Conservation (phyloP, 2,113 vertebrate genomes). For the Panthera tigris region DNA sequence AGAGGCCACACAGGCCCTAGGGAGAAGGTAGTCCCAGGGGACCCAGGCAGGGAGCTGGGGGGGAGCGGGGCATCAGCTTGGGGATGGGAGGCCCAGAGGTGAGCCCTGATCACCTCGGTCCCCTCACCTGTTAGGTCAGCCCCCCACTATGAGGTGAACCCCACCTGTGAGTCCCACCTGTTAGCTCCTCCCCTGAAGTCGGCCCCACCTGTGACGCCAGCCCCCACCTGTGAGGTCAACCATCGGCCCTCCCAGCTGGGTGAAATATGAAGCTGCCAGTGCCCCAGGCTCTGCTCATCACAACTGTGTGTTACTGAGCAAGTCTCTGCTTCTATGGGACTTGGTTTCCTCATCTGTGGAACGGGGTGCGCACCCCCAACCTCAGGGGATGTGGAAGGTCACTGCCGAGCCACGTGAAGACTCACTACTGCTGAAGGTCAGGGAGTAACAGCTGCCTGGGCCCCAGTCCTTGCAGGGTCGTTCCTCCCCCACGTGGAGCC, state of each 20-base stretch:
- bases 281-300: not conserved
- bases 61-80: not conserved
- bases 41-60: not conserved
- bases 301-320: not conserved
- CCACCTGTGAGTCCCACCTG: no score
- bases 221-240: not conserved
- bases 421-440: rapidly evolving
- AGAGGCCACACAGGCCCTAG: not conserved
- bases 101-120: not conserved
- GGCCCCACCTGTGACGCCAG: no score
- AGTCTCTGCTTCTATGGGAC: not conserved
- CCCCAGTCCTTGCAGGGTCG: rapidly evolving
- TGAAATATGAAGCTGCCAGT: not conserved
- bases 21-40: not conserved
- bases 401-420: not conserved
- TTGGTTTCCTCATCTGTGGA: no score
- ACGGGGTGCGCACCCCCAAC: not conserved
- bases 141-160: no score
- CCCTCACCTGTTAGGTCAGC: not conserved
- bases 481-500: not conserved
- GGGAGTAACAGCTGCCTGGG: not conserved
- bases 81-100: no score
- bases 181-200: not conserved
- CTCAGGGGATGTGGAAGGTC: not conserved
- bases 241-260: not conserved